Conservation (phyloP, 2,888 invertebrate genomes). For the Esperia sulphurella region DNA sequence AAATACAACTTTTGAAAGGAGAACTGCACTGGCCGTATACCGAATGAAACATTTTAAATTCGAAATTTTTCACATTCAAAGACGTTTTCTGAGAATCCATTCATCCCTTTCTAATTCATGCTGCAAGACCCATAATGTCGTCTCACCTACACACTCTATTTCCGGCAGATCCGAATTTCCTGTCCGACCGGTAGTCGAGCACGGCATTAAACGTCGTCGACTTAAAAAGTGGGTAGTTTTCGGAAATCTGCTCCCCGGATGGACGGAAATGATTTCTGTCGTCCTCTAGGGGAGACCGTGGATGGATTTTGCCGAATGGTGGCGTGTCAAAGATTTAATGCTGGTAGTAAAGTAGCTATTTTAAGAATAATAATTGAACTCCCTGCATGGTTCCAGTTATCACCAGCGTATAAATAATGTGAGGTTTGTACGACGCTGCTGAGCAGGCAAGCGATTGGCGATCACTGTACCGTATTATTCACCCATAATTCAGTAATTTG, state of each 20-base stretch:
- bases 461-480: too few species aligned
- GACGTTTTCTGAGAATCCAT: slow-evolving; percentile 19
- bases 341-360: neutral
- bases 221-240: slow-evolving; percentile 73
- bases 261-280: slow-evolving; percentile 74
- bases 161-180: slow-evolving; percentile 64
- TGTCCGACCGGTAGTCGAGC: slow-evolving; percentile 43
- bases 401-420: too few species aligned
- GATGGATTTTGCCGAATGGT: slow-evolving; percentile 26
- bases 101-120: slow-evolving; percentile 30
- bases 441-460: too few species aligned
- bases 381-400: too few species aligned
- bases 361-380: too few species aligned
- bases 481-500: too few species aligned
- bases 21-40: too few species aligned
- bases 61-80: slow-evolving; percentile 27
- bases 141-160: slow-evolving; percentile 70
- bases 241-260: slow-evolving; percentile 58
- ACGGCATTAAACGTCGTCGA: slow-evolving; percentile 56
- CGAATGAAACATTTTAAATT: slow-evolving; percentile 10
- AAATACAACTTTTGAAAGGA: too few species aligned
- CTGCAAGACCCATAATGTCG: slow-evolving; percentile 27
- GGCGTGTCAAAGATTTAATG: slow-evolving; percentile 6
- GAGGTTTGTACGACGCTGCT: too few species aligned
- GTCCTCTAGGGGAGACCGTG: slow-evolving; percentile 27